A percentile compares a stretch with the other conserved stretches of the same genome.
Conservation (phyloP, 1,140 invertebrate species). For the Mamestra configurata region DNA sequence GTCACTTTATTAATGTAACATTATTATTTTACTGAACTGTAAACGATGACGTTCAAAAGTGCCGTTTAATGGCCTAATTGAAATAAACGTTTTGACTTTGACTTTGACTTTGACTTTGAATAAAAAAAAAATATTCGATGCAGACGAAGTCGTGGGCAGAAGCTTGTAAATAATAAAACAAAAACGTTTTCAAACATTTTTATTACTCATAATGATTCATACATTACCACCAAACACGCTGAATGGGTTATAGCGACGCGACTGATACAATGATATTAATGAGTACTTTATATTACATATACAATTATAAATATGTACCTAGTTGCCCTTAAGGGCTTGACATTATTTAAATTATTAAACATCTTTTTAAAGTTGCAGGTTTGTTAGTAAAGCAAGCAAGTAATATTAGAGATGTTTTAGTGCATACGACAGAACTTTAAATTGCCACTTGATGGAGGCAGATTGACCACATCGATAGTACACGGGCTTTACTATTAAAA, state of each 20-base stretch:
- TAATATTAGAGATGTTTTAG: neutral
- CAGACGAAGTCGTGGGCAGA: too few relatives aligned
- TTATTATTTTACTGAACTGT: too few relatives aligned
- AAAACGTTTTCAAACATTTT: slow-evolving; percentile 69
- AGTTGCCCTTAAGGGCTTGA: slow-evolving; percentile 52
- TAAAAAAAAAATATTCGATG: too few relatives aligned
- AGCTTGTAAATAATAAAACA: slow-evolving; percentile 56
- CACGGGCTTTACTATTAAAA: too few relatives aligned
- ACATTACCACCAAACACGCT: slow-evolving; percentile 83
- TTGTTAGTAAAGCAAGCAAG: slow-evolving; percentile 17
- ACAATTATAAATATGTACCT: slow-evolving; percentile 50
- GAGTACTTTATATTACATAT: slow-evolving; percentile 42
- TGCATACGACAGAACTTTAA: neutral
- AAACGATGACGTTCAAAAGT: too few relatives aligned
- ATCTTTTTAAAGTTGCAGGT: slow-evolving; percentile 23
- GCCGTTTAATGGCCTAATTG: too few relatives aligned
- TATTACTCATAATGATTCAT: slow-evolving; percentile 81
- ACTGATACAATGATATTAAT: slow-evolving; percentile 76
- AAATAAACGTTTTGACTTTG: too few relatives aligned
- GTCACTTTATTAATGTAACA: too few relatives aligned
- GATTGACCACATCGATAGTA: too few relatives aligned
- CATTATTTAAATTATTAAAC: slow-evolving; percentile 87
- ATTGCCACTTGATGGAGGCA: neutral
- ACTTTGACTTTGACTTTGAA: too few relatives aligned
- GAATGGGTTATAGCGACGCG: slow-evolving; percentile 80